Conservation (phyloP, 2,888 invertebrate genomes). For the Thalpophila matura region DNA sequence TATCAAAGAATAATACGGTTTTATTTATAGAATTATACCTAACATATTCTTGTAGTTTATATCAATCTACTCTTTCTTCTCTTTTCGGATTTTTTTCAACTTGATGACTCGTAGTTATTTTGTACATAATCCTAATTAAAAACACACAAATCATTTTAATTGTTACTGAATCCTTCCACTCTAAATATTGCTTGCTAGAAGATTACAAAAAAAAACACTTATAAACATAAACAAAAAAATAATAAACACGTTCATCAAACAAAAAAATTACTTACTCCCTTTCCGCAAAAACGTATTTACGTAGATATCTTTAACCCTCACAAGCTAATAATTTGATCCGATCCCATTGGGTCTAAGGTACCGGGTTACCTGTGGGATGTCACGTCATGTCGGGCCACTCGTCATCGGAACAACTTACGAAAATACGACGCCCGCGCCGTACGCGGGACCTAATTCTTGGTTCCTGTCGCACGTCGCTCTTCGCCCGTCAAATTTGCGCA, state of each 20-base stretch:
- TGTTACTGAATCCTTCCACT: no score
- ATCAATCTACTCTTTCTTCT: no score
- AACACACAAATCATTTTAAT: no score
- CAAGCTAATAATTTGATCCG: conserved; percentile 55
- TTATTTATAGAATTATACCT: no score
- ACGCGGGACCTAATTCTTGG: conserved; percentile 82
- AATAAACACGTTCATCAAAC: background rate
- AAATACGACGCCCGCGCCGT: conserved; percentile 73
- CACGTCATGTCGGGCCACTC: conserved; percentile 72
- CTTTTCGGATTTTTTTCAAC: no score
- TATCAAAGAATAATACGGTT: background rate
- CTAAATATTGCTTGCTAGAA: no score
- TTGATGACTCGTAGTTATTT: no score
- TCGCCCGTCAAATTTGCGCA: conserved; percentile 80
- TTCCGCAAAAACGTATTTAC: conserved; percentile 16
- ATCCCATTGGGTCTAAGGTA: conserved; percentile 25
- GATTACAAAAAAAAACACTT: no score
- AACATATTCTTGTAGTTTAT: no score
- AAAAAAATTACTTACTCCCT: background rate
- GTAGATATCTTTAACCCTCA: conserved; percentile 27
- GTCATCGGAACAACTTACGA: conserved; percentile 79
- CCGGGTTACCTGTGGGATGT: conserved; percentile 65
- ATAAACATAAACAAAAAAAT: no score
- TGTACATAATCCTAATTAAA: no score
- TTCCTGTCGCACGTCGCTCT: conserved; percentile 78